Evolutionary conservation across 2,888 invertebrate genomes (phyloP).

Genomic region (Leptinotarsa rubiginosa): DNA sequence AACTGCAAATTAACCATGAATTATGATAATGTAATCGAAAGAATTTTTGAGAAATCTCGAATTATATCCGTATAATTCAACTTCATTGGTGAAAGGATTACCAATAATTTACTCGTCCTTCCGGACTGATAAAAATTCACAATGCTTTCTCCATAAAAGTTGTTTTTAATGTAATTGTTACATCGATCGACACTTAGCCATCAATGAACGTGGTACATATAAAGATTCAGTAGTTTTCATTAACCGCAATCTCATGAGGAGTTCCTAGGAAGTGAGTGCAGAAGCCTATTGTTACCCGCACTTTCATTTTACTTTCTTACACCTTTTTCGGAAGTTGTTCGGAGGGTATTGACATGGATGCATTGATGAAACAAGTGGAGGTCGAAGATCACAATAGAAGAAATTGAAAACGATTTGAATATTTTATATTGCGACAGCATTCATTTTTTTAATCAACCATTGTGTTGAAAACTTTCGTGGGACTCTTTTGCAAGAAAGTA

Average conservation of each 20-base stretch:
- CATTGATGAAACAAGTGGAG: too few relatives aligned
- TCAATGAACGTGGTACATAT: constrained; percentile 6
- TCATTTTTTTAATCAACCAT: too few relatives aligned
- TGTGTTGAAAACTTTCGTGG: too few relatives aligned
- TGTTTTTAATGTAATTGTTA: constrained; percentile 27
- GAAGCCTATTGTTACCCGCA: background rate
- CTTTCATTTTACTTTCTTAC: constrained; percentile 11
- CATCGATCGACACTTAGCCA: constrained; percentile 5
- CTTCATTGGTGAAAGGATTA: constrained; percentile 28
- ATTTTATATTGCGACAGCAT: too few relatives aligned
- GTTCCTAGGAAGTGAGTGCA: constrained; percentile 7
- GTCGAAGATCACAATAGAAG: too few relatives aligned
- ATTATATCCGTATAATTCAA: constrained; percentile 14
- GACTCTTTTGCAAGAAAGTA: too few relatives aligned
- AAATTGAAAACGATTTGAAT: too few relatives aligned
- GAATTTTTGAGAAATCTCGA: constrained; percentile 23
- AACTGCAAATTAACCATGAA: background rate
- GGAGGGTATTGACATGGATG: too few relatives aligned
- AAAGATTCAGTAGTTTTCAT: constrained; percentile 7
- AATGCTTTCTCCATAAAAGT: constrained; percentile 38
- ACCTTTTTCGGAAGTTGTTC: constrained; percentile 3
- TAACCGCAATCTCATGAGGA: constrained; percentile 1
- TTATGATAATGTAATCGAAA: constrained; percentile 21
- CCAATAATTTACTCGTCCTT: constrained; percentile 25
- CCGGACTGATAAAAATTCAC: constrained; percentile 27